Evolutionary conservation across 2,888 invertebrate species (phyloP), one percentile per base, ranked within the genome.

Genomic region (Mythimna ferrago): DNA sequence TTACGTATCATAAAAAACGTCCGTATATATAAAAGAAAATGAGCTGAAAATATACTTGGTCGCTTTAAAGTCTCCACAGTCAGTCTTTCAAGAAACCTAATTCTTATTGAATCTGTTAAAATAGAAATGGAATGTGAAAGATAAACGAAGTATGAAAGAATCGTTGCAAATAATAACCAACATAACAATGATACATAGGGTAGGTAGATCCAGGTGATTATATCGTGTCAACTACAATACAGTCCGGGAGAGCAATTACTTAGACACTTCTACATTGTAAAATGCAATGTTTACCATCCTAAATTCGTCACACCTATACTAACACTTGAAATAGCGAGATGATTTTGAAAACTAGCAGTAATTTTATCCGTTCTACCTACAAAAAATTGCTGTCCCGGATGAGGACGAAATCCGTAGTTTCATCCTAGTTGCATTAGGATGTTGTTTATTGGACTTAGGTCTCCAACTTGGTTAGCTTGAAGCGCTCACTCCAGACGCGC

Each of bases 401-500:
- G 76, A 94, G 95, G 95, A 95, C 94, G 94, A 93, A 94, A 94
- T 94, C 85, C 89, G 86, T 90, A 89, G 86, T 81, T 69, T 83
- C 80, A 85, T 89, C 92, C 91, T 87, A 89, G 84, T 75, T 81
- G 82, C 81, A 75, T 81, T 87, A 90, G 91, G 90, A 88, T 81
- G 81, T 84, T 83, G 83, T 85, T 86, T 82, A 87, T 89, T 91
- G 91, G 91, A 92, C 87, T 89, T 85, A 77, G 85, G 84, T 88
- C 87, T 89, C 86, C 81, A 87, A 87, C 48, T 71, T 83, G 78
- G 77, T 81, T 67, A 95, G 64, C 73, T 67, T 73, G 26, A 71
- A 72, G 78, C 64, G 86, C 92, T 98, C 98, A 98, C 96, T 98
- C 98, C 93, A 98, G 97, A 83, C 98, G 97, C 87, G 98, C 98